Evolutionary conservation across 2,113 vertebrate species (phyloP), one percentile per base, ranked within the genome.

Genomic region (Vidua macroura): DNA sequence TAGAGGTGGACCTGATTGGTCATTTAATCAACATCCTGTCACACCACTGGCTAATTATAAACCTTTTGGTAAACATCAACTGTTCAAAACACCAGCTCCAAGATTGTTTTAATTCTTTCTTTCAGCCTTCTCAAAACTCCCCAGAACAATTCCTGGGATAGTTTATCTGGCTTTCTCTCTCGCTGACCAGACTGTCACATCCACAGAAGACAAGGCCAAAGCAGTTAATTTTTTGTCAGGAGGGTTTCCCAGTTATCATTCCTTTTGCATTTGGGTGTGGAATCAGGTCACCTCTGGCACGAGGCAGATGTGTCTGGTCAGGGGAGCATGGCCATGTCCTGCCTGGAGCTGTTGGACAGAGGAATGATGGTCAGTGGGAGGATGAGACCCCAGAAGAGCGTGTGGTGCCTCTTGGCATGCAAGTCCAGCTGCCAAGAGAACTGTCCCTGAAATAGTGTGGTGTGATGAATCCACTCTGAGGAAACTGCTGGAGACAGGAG

Each of bases 361-460:
- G 25, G 2, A 37, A 9, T 23, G 53, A 3, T 64, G 70, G 6
- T 9, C 41, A 0, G 0, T 1, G 49, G 48, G 60, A 51, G 27
- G 39, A 35, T 1, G 5, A 69, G 53, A 14, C 21, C 43, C 35
- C 60, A 9, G 28, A 13, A 5, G 37, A 52, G 21, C 3, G 22
- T 9, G 52, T 53, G 67, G 28, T 41, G 25, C 41, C 25, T 73
- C 37, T 56, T 58, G 72, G 44, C 6, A 3, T 39, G 0, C 13
- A n/a, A 37, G 27, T 15, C 67, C 59, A 59, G 48, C 64, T 95
- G 52, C 53, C 53, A 16, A 2, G 27, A 31, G 16, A 51, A 10
- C 39, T 43, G 7, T 56, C n/a, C 22, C 68, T 67, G 80, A 35
- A 67, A 39, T 5, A 28, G 27, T 19, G 27, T 17, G 22, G 23